Evolutionary conservation across 1,140 invertebrate genomes (phyloP), one percentile per base, ranked within the genome.

Genomic region (Zaprionus camerounensis): DNA sequence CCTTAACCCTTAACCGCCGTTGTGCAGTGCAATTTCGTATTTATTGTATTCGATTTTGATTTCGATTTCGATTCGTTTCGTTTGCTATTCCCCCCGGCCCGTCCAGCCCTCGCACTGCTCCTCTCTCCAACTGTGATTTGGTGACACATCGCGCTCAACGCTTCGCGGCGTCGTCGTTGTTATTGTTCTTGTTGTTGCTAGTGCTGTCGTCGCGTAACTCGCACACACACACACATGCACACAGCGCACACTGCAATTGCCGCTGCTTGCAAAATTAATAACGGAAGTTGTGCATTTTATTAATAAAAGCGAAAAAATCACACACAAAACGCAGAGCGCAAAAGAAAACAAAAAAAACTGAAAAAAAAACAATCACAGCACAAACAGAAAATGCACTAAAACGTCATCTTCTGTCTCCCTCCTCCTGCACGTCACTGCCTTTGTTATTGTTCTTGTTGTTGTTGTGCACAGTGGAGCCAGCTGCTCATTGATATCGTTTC

Each of bases 221-320:
- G 34, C 46, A 17, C 72, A 28, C 58, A 55, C 46, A 70, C 36
- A 46, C 17, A 59, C 31, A 67, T 17, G 24, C 70, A 58, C 11
- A 66, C 49, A 46, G 70, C 64, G 38, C 41, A 41, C 64, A 63
- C 66, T 64, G 66, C 81, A 85, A 90, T 88, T 88, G 85, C 73
- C 80, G 78, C 76, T 80, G 87, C 83, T 46, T 91, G 87, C 83
- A 82, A 84, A 91, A 91, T 91, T 91, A 91, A 91, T 91, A 91
- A 91, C 90, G 90, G 90, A 91, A 91, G 90, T 91, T 91, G 88
- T 91, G 90, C 90, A 91, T 91, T 91, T 91, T 91, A 90, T 91
- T 91, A 91, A 91, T 91, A 80, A 91, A 90, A 83, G 82, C 83
- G 82, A 91, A 85, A 78, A 51, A 24, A 51, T 51, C 61, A 77